Evolutionary conservation across 2,888 invertebrate genomes (phyloP), one percentile per base, ranked within the genome.

Genomic region (Aradus depressus): DNA sequence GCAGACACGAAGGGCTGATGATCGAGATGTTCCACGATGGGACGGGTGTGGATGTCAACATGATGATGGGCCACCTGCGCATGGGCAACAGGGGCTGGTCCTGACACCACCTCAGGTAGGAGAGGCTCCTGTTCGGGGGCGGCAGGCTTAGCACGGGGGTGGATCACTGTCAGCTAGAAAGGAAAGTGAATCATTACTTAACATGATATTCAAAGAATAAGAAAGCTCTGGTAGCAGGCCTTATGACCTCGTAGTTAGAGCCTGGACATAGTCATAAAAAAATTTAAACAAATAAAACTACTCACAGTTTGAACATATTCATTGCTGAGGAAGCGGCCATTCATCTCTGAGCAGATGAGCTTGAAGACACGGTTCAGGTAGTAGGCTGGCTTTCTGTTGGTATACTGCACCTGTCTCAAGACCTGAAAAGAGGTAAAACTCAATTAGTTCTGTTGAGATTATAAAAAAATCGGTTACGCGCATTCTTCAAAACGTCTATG

Each of bases 281-380:
- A 5, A 26, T 26, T 31, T 31, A 4, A 44, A 32, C 14, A 10
- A n/a, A 31, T 44, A 28, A 2, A 32, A 28, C 12, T 10, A 68
- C 71, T 71, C 68, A 86, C 85, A 58, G 91, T 93, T 66, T 95
- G 87, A 49, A 90, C 84, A 67, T 95, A 91, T 71, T 95, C 92
- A 70, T 95, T 95, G 72, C 91, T 92, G 60, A 89, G 85, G 70
- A 93, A 92, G 44, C 93, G 75, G 3, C 92, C 92, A 69, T 85
- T 89, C 54, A 93, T 76, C 68, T 93, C 92, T 1, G 91, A 90
- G 71, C 98, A 98, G 55, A 90, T 85, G 43, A 98, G 75, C 65
- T 92, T 91, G 74, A 97, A 97, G 21, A 90, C 91, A 57, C 95
- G 80, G 72, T 92, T 93, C 59, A 95, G 73, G 67, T 92, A 92